A percentile compares a stretch with the other conserved stretches of the same genome.
Evolutionary conservation across 2,888 invertebrate species (phyloP).

Genomic region (Hypsopygia costalis): DNA sequence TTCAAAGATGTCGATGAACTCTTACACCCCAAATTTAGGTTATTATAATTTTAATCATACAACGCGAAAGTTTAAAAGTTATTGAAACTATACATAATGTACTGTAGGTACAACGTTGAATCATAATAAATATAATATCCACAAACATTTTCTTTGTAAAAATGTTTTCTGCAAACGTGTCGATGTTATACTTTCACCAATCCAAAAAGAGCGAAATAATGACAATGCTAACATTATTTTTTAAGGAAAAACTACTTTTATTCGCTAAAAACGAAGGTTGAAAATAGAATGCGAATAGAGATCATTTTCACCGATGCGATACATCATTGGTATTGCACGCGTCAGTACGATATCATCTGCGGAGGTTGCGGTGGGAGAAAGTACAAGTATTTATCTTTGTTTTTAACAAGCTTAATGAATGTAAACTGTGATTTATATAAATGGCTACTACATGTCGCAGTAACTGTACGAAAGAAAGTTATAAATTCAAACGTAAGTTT

Average conservation of each 20-base stretch:
- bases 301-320: slow-evolving; percentile 9
- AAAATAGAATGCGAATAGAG: background rate
- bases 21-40: too few relatives aligned
- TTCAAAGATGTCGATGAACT: too few relatives aligned
- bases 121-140: too few relatives aligned
- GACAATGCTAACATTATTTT: background rate
- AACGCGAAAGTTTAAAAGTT: too few relatives aligned
- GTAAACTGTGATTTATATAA: background rate
- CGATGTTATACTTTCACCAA: background rate
- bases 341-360: slow-evolving; percentile 24
- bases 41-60: too few relatives aligned
- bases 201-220: background rate
- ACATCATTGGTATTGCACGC: slow-evolving; percentile 26
- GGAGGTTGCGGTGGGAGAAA: slow-evolving; percentile 10
- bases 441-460: background rate
- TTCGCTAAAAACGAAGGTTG: background rate
- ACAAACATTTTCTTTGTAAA: too few relatives aligned
- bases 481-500: background rate
- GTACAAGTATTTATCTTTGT: background rate
- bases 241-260: background rate
- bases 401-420: background rate
- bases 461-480: background rate
- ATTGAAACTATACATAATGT: too few relatives aligned
- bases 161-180: too few relatives aligned
- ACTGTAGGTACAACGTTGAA: too few relatives aligned